phyloP scores from a whole-genome alignment of 1,140 invertebrate species.

The Lasaia peninsularis region DNA sequence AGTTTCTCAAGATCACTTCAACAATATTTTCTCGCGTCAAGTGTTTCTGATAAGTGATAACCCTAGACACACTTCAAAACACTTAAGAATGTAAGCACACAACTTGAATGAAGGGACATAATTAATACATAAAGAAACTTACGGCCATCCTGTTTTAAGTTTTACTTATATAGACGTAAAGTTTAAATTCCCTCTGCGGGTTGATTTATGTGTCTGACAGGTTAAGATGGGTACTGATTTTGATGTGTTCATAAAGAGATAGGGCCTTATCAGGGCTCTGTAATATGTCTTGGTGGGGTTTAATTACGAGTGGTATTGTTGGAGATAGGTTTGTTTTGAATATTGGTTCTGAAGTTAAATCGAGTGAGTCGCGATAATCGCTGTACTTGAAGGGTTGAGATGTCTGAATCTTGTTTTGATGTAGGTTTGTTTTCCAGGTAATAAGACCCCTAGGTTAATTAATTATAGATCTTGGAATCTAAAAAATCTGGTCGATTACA shows the following conservation, averaged over 20 bases:
- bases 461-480: no score
- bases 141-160: not conserved
- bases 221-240: slow-evolving; percentile 46
- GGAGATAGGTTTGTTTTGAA: slow-evolving; percentile 10
- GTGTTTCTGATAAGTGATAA: no score
- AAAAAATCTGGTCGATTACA: no score
- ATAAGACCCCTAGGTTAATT: no score
- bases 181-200: not conserved
- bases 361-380: slow-evolving; percentile 8
- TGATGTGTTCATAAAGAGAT: slow-evolving; percentile 54
- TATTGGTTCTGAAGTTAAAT: slow-evolving; percentile 14
- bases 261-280: slow-evolving; percentile 37
- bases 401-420: not conserved
- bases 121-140: not conserved
- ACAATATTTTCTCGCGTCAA: no score
- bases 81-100: not conserved
- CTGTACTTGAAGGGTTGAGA: not conserved
- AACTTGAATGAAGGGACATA: not conserved
- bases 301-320: slow-evolving; percentile 39
- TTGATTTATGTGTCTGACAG: slow-evolving; percentile 32
- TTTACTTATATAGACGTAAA: not conserved
- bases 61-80: not conserved
- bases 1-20: no score
- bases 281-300: slow-evolving; percentile 34
- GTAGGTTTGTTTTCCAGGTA: not conserved